Percentiles rank a stretch among this genome's conserved stretches.
Evolutionary conservation across 1,140 invertebrate species (phyloP).

Genomic region (Phenacoccus solenopsis): DNA sequence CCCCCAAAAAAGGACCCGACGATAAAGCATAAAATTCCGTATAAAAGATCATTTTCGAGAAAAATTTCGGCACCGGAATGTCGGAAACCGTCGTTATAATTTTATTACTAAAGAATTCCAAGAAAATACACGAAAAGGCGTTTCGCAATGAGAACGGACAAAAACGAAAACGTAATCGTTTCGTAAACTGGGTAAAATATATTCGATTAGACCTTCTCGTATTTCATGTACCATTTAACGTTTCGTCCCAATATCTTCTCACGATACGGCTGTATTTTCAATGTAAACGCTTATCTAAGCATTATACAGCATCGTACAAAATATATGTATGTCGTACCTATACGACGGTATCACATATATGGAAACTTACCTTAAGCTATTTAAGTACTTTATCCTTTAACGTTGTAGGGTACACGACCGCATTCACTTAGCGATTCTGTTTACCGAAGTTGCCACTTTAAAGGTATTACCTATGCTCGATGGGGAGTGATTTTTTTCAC

Average conservation of each 20-base stretch:
- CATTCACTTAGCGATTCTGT: not conserved
- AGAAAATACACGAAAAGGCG: not conserved
- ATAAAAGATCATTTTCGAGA: not conserved
- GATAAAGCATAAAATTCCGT: not conserved
- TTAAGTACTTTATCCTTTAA: not conserved
- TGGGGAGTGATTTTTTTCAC: too few species aligned
- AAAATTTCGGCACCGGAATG: not conserved
- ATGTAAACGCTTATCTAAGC: not conserved
- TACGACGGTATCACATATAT: too few species aligned
- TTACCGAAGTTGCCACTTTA: too few species aligned
- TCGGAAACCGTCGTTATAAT: not conserved
- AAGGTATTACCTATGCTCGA: too few species aligned
- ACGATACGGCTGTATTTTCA: not conserved
- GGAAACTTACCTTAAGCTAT: slow-evolving; percentile 1
- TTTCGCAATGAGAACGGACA: not conserved
- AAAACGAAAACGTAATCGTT: slow-evolving; percentile 2
- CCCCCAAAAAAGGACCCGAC: not conserved
- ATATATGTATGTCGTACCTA: not conserved
- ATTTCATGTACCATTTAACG: not conserved
- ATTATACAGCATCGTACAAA: not conserved
- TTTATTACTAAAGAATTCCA: slow-evolving; percentile 3
- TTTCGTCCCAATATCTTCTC: not conserved
- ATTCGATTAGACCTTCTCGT: slow-evolving; percentile 1
- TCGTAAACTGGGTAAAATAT: not conserved
- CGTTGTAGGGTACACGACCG: not conserved